Evolutionary conservation across 2,113 vertebrate species (phyloP).

Genomic region (Phodopus roborovskii): DNA sequence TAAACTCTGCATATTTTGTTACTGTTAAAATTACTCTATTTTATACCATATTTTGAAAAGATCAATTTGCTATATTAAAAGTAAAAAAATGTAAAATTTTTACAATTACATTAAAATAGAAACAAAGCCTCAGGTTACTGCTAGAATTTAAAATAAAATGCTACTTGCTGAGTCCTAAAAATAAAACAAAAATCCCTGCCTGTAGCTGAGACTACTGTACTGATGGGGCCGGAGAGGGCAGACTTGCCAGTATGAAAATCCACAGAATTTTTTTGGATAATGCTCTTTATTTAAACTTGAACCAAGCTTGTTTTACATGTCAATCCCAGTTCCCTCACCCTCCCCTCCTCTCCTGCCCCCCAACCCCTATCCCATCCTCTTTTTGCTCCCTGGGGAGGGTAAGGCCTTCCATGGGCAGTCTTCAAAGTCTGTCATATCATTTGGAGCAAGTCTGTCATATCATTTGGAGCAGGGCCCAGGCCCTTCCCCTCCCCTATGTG

Average conservation of each 20-base stretch:
- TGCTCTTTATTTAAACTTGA: no score
- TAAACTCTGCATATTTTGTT: neutral
- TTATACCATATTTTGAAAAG: neutral
- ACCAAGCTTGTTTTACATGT: no score
- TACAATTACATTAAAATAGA: constrained; percentile 20
- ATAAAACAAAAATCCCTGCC: neutral
- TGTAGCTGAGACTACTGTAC: neutral
- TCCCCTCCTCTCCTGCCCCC: no score
- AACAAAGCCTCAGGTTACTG: neutral
- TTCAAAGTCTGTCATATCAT: no score
- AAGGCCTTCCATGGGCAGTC: no score
- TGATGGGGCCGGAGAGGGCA: neutral
- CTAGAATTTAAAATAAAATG: neutral
- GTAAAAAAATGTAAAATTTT: neutral
- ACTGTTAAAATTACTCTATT: neutral
- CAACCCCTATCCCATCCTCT: no score
- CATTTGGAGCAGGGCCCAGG: no score
- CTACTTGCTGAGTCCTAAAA: neutral
- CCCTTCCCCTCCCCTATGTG: no score
- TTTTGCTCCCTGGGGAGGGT: no score
- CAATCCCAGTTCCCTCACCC: no score
- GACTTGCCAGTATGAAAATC: neutral
- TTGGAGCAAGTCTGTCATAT: no score
- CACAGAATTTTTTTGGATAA: neutral
- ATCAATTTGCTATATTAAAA: neutral